A percentile compares a stretch with the other conserved stretches of the same genome.
phyloP scores from a whole-genome alignment of 2,888 invertebrate species.

The Ornithoptera alexandrae region DNA sequence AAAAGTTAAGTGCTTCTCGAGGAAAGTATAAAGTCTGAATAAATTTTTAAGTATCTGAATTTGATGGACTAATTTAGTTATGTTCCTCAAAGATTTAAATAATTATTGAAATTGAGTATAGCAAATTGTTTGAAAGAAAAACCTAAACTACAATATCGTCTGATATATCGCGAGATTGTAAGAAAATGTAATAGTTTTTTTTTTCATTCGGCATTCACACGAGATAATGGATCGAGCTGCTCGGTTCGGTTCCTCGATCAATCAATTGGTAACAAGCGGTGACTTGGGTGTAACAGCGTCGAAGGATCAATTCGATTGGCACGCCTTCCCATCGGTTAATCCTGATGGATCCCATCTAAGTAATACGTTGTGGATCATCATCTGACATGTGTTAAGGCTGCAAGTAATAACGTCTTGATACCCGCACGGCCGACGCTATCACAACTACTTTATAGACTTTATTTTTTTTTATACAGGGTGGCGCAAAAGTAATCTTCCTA shows the following conservation, averaged over 20 bases:
- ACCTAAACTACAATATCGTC: too few species aligned
- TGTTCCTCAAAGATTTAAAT: too few species aligned
- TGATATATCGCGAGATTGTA: background rate
- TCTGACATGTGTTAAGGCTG: constrained; percentile 8
- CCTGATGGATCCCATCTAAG: constrained; percentile 87
- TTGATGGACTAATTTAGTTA: too few species aligned
- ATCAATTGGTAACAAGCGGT: constrained; percentile 80
- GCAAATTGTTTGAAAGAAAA: too few species aligned
- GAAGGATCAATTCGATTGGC: constrained; percentile 83
- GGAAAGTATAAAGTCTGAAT: too few species aligned
- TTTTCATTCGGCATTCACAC: constrained; percentile 38
- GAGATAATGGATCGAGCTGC: constrained; percentile 5
- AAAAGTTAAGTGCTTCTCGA: too few species aligned
- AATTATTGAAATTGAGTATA: too few species aligned
- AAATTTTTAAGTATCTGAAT: too few species aligned
- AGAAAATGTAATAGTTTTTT: constrained; percentile 3
- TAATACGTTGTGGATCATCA: constrained; percentile 69
- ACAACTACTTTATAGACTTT: too few species aligned
- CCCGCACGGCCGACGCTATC: background rate
- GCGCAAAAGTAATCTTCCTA: too few species aligned
- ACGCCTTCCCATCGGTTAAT: constrained; percentile 86
- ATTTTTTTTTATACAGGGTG: too few species aligned
- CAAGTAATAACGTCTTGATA: background rate
- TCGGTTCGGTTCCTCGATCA: constrained; percentile 45
- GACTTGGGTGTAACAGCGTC: constrained; percentile 66